These are phyloP conservation scores for Chionis minor DNA, from an alignment of 2,113 vertebrate genomes.

Conservation along the genomic window DNA sequence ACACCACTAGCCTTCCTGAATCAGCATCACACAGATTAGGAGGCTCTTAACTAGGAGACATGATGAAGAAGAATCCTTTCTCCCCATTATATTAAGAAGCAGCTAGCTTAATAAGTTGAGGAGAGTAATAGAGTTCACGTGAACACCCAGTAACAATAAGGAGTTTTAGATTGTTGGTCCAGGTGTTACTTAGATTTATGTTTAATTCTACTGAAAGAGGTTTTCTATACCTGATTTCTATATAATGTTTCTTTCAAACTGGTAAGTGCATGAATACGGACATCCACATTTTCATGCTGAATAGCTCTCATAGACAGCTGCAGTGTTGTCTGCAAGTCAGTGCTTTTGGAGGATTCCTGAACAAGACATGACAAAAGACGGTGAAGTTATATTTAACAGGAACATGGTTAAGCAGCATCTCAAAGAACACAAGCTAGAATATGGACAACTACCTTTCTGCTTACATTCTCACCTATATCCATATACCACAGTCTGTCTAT, in stretches of 20 bases:
- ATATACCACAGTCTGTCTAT: not conserved
- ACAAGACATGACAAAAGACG: not conserved
- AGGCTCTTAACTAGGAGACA: not conserved
- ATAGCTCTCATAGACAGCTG: conserved; percentile 94
- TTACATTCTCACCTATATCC: not conserved
- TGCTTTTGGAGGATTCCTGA: conserved; percentile 90
- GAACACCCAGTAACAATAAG: not conserved
- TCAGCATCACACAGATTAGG: not conserved
- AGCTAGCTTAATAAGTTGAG: not conserved
- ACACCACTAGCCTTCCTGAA: not conserved
- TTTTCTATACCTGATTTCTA: conserved; percentile 87
- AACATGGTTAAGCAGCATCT: not conserved
- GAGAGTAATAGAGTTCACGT: not conserved
- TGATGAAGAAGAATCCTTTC: not conserved
- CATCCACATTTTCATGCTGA: conserved; percentile 96
- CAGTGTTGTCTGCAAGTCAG: conserved; percentile 85
- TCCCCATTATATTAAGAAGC: not conserved
- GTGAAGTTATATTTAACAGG: not conserved
- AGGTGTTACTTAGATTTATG: not conserved
- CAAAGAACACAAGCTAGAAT: not conserved
- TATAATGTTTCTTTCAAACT: conserved; percentile 92
- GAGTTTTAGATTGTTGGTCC: not conserved
- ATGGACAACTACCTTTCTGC: not conserved
- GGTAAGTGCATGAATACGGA: conserved; percentile 93
- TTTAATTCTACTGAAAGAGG: not conserved